Evolutionary conservation across 1,140 invertebrate species (phyloP).

Genomic region (Drosophila parabipectinata): DNA sequence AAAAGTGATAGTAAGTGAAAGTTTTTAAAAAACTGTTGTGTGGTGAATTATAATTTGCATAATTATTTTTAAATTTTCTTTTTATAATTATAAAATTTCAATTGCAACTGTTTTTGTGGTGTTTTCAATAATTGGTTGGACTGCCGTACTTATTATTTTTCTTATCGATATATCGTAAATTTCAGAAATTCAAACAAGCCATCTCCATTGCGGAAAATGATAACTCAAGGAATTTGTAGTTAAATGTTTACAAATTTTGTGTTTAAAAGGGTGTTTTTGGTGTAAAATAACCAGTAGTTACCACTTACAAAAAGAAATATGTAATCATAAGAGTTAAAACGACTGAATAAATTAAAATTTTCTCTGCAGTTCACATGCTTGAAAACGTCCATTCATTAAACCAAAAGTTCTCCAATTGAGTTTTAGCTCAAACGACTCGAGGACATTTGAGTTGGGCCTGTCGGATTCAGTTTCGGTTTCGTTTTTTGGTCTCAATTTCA

Average conservation of each 20-base stretch:
- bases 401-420: slow-evolving; percentile 8
- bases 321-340: not conserved
- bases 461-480: not conserved
- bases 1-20: too few relatives aligned
- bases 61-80: too few relatives aligned
- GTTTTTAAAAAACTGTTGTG: too few relatives aligned
- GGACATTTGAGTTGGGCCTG: slow-evolving; percentile 3
- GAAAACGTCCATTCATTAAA: slow-evolving; percentile 5
- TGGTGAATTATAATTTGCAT: too few relatives aligned
- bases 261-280: not conserved
- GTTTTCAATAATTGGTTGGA: too few relatives aligned
- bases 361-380: not conserved
- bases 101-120: too few relatives aligned
- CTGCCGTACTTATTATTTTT: too few relatives aligned
- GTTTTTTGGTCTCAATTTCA: slow-evolving; percentile 4
- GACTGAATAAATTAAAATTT: too few relatives aligned
- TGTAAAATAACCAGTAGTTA: not conserved
- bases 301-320: not conserved
- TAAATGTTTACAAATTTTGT: too few relatives aligned
- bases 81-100: too few relatives aligned
- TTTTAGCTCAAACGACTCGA: not conserved
- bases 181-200: not conserved
- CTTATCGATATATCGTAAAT: not conserved
- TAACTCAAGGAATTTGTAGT: not conserved
- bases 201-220: not conserved